Percentiles rank a stretch among this genome's conserved stretches.
These are phyloP conservation scores for Fregetta grallaria DNA, from an alignment of 2,113 vertebrate genomes.

Conservation along the genomic window DNA sequence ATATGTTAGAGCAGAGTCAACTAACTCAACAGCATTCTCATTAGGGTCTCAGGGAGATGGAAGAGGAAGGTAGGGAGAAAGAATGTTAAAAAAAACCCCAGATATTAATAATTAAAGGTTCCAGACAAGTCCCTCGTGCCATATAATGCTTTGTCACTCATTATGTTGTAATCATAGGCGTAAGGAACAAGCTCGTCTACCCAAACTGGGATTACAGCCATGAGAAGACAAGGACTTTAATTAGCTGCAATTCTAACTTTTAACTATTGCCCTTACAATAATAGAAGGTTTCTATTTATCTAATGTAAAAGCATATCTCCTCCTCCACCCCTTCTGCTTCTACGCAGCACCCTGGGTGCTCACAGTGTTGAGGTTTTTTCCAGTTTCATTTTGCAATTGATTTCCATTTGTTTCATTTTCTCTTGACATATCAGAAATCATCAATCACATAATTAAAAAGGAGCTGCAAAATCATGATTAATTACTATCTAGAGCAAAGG, in stretches of 20 bases:
- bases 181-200: not conserved
- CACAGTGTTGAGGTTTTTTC: accelerated
- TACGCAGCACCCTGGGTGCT: not conserved
- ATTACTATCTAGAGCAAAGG: slow-evolving; percentile 38
- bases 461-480: slow-evolving; percentile 40
- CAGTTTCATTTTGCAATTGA: not conserved
- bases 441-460: slow-evolving; percentile 50
- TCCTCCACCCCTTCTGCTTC: not conserved
- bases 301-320: not conserved
- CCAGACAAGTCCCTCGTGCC: not conserved
- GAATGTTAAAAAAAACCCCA: not conserved
- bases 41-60: not conserved
- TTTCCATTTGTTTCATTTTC: slow-evolving; percentile 48
- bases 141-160: slow-evolving; percentile 5
- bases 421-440: slow-evolving; percentile 46
- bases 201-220: not conserved
- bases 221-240: not conserved
- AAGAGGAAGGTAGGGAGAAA: not conserved
- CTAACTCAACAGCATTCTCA: not conserved
- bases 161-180: not conserved
- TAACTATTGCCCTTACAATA: not conserved
- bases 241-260: not conserved
- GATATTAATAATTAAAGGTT: not conserved
- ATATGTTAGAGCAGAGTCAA: not conserved
- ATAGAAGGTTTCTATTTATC: not conserved